phyloP scores from a whole-genome alignment of 2,113 vertebrate species.

The Plecturocebus donacophilus region DNA sequence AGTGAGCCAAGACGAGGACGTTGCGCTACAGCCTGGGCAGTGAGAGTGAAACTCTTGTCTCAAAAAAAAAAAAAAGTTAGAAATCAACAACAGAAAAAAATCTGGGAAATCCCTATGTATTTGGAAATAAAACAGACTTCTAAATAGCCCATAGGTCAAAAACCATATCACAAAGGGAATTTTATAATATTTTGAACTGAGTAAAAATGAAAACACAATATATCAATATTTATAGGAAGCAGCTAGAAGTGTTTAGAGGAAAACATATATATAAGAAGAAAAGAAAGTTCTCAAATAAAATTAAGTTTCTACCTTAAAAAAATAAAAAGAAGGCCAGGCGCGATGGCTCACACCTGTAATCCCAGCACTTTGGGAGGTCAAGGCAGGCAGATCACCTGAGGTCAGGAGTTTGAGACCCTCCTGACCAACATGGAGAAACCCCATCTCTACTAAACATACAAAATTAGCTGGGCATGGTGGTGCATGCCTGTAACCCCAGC shows the following conservation, averaged over 20 bases:
- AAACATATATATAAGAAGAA: background rate
- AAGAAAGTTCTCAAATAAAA: background rate
- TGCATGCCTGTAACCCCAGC: background rate
- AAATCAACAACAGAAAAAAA: background rate
- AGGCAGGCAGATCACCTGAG: background rate
- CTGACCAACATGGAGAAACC: background rate
- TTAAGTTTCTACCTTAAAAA: slow-evolving; percentile 14
- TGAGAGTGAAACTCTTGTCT: too few species aligned
- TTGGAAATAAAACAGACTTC: slow-evolving; percentile 17
- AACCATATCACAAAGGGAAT: background rate
- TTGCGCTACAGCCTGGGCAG: too few species aligned
- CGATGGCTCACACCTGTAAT: background rate
- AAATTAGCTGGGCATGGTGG: background rate
- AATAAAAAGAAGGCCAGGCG: background rate
- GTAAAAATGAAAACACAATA: slow-evolving; percentile 30
- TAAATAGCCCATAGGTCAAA: background rate
- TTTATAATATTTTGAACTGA: slow-evolving; percentile 38
- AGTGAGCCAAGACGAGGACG: too few species aligned
- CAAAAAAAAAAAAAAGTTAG: background rate
- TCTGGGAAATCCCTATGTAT: slow-evolving; percentile 19
- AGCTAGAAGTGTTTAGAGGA: background rate
- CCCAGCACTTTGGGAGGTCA: background rate
- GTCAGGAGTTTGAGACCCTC: background rate
- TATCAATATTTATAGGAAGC: background rate
- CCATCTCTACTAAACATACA: background rate